Evolutionary conservation across 1,140 invertebrate species (phyloP), one percentile per base, ranked within the genome.

Genomic region (Hylyphantes graminicola): DNA sequence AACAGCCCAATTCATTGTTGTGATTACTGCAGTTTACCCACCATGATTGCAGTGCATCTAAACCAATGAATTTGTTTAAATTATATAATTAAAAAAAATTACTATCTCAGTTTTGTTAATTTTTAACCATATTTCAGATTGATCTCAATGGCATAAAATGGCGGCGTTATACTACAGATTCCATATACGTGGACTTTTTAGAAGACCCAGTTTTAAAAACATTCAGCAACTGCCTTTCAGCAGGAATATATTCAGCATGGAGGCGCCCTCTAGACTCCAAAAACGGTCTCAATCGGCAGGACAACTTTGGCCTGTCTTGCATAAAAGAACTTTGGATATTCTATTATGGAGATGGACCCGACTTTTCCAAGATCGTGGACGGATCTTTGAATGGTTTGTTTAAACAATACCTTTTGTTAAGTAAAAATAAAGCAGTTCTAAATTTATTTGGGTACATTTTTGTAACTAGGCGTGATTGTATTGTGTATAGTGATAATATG

Each of bases 61-160:
- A 35, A 35, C 35, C 35, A 35, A 35, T 59, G 11, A 59, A 59
- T 59, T 59, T 59, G 11, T n/a, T 59, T 6, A 59, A 13, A 59
- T 13, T 13, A n/a, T 6, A 13, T 59, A 59, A 59, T 59, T 3
- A 59, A 59, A 59, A 59, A 59, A 59, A n/a, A 13, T 59, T 59
- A 13, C 11, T n/a, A 12, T 59, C 57, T 59, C 11, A 13, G n/a
- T n/a, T 59, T 13, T 13, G n/a, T 48, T 15, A 12, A n/a, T 73
- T 73, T 51, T n/a, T 67, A 4, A 70, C 12, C 64, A 53, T n/a
- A 11, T 75, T 91, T 48, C 92, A 98, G 97, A 98, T 97, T 90
- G 97, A 98, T 92, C 93, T 99, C 89, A 96, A 96, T 92, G 97
- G 97, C 88, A 99, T 99, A 91, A 98, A 98, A 96, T 99, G 97